A percentile compares a stretch with the other conserved stretches of the same genome.
These are phyloP conservation scores for Apodemia zela DNA, from an alignment of 2,888 invertebrate genomes.

Conservation along the genomic window DNA sequence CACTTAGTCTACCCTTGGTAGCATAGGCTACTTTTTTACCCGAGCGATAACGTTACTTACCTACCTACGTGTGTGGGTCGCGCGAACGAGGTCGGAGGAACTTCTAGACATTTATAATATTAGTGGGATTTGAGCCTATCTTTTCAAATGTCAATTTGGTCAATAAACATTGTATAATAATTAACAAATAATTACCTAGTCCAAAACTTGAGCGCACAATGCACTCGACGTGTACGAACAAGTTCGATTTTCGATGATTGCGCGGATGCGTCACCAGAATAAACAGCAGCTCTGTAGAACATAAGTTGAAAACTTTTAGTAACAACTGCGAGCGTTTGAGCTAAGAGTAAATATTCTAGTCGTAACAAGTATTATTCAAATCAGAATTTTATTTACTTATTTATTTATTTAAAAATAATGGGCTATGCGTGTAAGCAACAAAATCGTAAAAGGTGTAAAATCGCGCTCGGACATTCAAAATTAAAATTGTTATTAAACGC, in stretches of 20 bases:
- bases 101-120: too few relatives aligned
- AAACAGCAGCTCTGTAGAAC: not conserved
- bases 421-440: constrained; percentile 40
- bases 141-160: too few relatives aligned
- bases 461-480: constrained; percentile 26
- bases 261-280: not conserved
- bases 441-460: constrained; percentile 33
- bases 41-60: too few relatives aligned
- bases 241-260: not conserved
- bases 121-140: too few relatives aligned
- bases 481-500: constrained; percentile 37
- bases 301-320: not conserved
- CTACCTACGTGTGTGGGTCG: too few relatives aligned
- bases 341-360: constrained; percentile 1
- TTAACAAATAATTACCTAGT: not conserved
- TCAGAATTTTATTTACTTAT: constrained; percentile 8
- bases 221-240: constrained; percentile 11
- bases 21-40: too few relatives aligned
- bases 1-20: too few relatives aligned
- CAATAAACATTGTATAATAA: too few relatives aligned
- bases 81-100: too few relatives aligned
- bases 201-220: not conserved
- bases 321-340: constrained; percentile 3
- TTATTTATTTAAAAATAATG: constrained; percentile 32
- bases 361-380: constrained; percentile 9